A percentile compares a stretch with the other conserved stretches of the same genome.
Conservation (phyloP, 2,797 vertebrate genomes). For the Parambassis ranga region DNA sequence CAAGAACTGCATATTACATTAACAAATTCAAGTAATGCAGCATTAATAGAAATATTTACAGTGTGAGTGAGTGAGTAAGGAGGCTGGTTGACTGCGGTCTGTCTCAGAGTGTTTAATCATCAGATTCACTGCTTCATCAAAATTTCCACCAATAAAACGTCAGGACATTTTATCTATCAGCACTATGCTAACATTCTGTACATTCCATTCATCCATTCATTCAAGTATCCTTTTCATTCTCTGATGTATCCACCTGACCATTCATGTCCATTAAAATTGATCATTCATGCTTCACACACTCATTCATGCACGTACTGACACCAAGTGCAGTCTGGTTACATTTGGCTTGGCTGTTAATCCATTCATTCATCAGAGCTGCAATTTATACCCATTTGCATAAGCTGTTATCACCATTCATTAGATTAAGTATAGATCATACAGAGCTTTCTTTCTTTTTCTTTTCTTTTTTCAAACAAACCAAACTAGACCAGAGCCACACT, state of each 20-base stretch:
- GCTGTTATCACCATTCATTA: conserved; percentile 27
- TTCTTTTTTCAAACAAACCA: not conserved
- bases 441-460: not conserved
- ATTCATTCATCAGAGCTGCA: conserved; percentile 34
- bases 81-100: conserved; percentile 47
- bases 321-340: conserved; percentile 47
- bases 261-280: conserved; percentile 8
- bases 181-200: conserved; percentile 41
- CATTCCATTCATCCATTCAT: conserved; percentile 38
- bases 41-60: no score
- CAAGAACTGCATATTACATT: not conserved
- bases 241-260: conserved; percentile 8
- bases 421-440: conserved; percentile 41
- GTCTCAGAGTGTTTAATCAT: conserved; percentile 71
- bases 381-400: conserved; percentile 36
- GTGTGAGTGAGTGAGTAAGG: conserved; percentile 24
- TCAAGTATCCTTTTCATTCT: conserved; percentile 10
- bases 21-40: not conserved
- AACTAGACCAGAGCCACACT: conserved; percentile 30
- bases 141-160: conserved; percentile 55
- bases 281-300: conserved; percentile 25
- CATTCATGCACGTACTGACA: conserved; percentile 20
- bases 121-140: conserved; percentile 48
- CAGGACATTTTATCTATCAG: conserved; percentile 19
- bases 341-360: conserved; percentile 61